Base-by-base conservation (phyloP, 2,888 invertebrate genomes). In the Gymnosoma rotundatum region DNA sequence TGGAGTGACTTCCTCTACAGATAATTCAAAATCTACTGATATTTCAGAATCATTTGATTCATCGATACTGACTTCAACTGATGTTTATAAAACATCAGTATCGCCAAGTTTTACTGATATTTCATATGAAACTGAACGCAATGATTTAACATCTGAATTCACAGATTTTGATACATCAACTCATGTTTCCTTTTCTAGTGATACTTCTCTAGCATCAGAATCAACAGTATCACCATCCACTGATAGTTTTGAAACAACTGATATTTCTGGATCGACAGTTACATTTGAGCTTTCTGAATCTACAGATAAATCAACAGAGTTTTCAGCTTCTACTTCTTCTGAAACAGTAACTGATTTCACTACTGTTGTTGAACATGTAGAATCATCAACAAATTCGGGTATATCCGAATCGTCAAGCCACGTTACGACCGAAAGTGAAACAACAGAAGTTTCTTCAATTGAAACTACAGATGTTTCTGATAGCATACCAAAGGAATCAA, bases 241-340 rank as follows among this genome's bases (percentile, higher is more conserved):
- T 8, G 88, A 88, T 74, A 86, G 83, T 38, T 86, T 87, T 0
- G 66, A 21, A 8, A 58, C 75, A 5, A 87, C 87, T 10, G 85
- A 86, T 78, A 5, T 20, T 54, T 52, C 42, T 7, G 18, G 20
- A 20, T 78, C 79, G 20, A 76, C 82, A 32, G 78, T 86, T 42
- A 85, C 87, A 64, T 70, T 76, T 9, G 73, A 81, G n/a, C 86
- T 36, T 25, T 83, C 86, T 1, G 18, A 9, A 18, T n/a, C 50
- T 56, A 87, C 88, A 21, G 87, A 87, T 16, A 82, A 80, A 20
- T 86, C 87, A 10, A 85, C 86, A 69, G 87, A 83, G 32, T 56
- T 45, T 25, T 9, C 56, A 1, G 8, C 80, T n/a, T 69, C 82
- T 9, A 54, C 50, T 72, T 36, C 58, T 7, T 36, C 58, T 5